Conservation (phyloP, 2,113 vertebrate genomes). For the Ahaetulla prasina region DNA sequence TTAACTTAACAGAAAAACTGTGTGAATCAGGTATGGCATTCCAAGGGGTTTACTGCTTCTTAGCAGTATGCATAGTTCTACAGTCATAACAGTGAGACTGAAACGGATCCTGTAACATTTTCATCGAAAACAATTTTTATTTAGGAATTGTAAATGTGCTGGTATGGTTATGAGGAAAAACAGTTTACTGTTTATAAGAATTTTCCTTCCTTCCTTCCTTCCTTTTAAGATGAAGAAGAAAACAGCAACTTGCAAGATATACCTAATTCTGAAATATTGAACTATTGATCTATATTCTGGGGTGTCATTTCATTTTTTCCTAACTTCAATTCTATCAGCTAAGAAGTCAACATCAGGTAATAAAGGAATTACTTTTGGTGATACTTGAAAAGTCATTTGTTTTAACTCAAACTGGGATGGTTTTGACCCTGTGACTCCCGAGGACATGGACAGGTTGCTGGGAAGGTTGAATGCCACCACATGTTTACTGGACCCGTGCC, state of each 20-base stretch:
- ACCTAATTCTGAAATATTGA: neutral
- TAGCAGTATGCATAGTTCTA: conserved; percentile 34
- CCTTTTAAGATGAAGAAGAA: neutral
- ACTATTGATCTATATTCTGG: neutral
- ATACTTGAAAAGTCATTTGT: neutral
- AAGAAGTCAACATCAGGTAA: neutral
- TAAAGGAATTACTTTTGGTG: neutral
- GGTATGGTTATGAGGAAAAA: neutral
- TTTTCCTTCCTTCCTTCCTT: neutral
- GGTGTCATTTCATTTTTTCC: conserved; percentile 9
- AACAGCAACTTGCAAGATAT: conserved; percentile 7
- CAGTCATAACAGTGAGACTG: conserved; percentile 42
- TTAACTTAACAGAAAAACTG: conserved; percentile 52
- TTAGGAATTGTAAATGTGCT: conserved; percentile 36
- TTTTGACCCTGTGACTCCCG: too few species aligned
- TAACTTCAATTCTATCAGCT: conserved; percentile 1
- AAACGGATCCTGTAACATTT: conserved; percentile 35
- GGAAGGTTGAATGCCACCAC: too few species aligned
- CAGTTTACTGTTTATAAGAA: conserved; percentile 46
- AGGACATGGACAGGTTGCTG: too few species aligned
- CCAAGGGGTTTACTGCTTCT: conserved; percentile 41
- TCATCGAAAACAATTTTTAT: conserved; percentile 46
- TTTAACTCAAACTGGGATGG: neutral
- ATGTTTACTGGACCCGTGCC: too few species aligned
- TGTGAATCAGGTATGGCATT: conserved; percentile 50